These are phyloP conservation scores for Bubalus kerabau DNA, from an alignment of 2,113 vertebrate genomes.

Conservation along the genomic window DNA sequence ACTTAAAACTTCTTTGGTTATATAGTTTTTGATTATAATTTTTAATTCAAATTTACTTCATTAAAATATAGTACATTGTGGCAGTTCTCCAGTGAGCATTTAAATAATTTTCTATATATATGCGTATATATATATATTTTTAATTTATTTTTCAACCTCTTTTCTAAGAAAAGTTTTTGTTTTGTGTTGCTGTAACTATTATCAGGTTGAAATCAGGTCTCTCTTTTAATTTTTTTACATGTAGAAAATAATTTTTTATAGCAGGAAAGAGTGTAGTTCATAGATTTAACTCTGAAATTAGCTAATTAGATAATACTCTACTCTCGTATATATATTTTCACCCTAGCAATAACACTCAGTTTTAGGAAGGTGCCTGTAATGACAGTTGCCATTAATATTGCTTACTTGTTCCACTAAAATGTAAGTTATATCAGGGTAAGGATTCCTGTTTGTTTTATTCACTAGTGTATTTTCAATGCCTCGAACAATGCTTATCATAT, in stretches of 20 bases:
- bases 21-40: neutral
- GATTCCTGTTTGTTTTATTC: neutral
- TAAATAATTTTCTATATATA: neutral
- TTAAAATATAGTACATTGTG: constrained; percentile 16
- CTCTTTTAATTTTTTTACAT: neutral
- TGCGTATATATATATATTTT: neutral
- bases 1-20: constrained; percentile 3
- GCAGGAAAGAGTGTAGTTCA: neutral
- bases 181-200: neutral
- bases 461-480: neutral
- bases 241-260: neutral
- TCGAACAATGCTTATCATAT: neutral
- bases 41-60: neutral
- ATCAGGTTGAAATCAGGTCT: neutral
- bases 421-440: neutral
- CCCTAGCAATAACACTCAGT: neutral
- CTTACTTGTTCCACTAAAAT: neutral
- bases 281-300: neutral
- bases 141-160: neutral
- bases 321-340: neutral
- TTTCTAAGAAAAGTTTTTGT: neutral
- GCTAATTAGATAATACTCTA: neutral
- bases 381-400: neutral
- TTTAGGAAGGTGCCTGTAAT: neutral
- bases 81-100: neutral